Conservation (phyloP, 2,888 invertebrate genomes). For the Sthenelais limicola region DNA sequence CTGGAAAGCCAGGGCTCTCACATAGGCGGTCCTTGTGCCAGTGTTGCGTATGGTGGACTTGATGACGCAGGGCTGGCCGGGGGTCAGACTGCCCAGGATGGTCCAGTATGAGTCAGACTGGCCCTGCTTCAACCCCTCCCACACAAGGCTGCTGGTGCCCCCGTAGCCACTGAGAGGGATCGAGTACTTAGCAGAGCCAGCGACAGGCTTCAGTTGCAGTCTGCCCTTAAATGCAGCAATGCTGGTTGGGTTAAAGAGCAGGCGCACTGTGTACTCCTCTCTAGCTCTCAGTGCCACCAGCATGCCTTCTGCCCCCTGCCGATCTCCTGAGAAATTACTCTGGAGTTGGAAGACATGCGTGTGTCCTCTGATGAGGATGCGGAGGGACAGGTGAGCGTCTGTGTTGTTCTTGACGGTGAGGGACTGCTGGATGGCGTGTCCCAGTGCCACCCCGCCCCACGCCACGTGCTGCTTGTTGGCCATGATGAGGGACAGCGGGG, state of each 20-base stretch:
- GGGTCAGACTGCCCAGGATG: constrained; percentile 20
- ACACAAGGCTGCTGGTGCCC: constrained; percentile 43
- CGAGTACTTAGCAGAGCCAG: neutral
- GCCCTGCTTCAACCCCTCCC: constrained; percentile 39
- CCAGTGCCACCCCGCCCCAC: constrained; percentile 62
- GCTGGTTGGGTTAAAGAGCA: constrained; percentile 36
- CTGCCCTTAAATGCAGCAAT: constrained; percentile 2
- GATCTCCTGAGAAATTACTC: neutral
- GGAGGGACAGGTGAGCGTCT: neutral
- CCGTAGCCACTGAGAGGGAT: constrained; percentile 48
- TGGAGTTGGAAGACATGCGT: constrained; percentile 3
- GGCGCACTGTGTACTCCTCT: constrained; percentile 43
- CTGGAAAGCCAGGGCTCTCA: neutral
- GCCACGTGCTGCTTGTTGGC: constrained; percentile 57
- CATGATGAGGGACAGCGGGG: constrained; percentile 40
- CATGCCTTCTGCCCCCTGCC: neutral
- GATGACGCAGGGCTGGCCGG: neutral
- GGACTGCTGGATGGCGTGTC: constrained; percentile 48
- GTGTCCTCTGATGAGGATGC: neutral
- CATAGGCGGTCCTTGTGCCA: constrained; percentile 21
- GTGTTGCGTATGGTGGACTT: neutral
- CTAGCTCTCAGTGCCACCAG: constrained; percentile 38
- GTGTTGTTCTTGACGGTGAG: neutral
- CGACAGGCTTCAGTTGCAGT: neutral
- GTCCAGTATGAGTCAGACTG: constrained; percentile 33